Percentiles rank a stretch among this genome's conserved stretches.
Evolutionary conservation across 2,113 vertebrate species (phyloP).

Genomic region (Phasianus colchicus): DNA sequence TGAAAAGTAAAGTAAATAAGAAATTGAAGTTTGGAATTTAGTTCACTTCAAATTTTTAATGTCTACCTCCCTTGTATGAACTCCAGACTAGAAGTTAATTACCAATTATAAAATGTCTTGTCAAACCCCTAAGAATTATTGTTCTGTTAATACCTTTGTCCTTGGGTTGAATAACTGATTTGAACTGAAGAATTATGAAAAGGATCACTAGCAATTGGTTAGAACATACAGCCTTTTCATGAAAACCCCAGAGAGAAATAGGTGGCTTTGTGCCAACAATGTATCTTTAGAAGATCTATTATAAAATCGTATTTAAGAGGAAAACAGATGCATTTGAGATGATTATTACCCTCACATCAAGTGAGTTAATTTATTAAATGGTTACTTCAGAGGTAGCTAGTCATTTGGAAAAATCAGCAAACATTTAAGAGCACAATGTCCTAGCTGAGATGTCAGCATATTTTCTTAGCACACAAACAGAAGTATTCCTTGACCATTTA

Average conservation of each 20-base stretch:
- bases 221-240: background rate
- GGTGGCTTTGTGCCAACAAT: slow-evolving; percentile 16
- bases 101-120: background rate
- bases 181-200: background rate
- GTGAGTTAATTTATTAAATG: slow-evolving; percentile 48
- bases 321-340: slow-evolving; percentile 35
- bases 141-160: background rate
- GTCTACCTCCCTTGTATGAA: slow-evolving; percentile 2
- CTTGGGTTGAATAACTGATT: background rate
- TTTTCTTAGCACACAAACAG: background rate
- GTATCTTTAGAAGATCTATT: slow-evolving; percentile 21
- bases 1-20: background rate
- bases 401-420: background rate
- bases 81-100: slow-evolving; percentile 45
- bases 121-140: slow-evolving; percentile 43
- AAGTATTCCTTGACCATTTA: background rate
- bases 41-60: slow-evolving; percentile 22
- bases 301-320: slow-evolving; percentile 17
- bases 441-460: background rate
- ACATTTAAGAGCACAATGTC: background rate
- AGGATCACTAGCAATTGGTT: background rate
- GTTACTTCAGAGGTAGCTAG: background rate
- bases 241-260: background rate
- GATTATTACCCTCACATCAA: slow-evolving; percentile 22
- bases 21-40: background rate